Evolutionary conservation across 2,797 vertebrate genomes (phyloP), one percentile per base, ranked within the genome.

Genomic region (Danio jaintianensis): DNA sequence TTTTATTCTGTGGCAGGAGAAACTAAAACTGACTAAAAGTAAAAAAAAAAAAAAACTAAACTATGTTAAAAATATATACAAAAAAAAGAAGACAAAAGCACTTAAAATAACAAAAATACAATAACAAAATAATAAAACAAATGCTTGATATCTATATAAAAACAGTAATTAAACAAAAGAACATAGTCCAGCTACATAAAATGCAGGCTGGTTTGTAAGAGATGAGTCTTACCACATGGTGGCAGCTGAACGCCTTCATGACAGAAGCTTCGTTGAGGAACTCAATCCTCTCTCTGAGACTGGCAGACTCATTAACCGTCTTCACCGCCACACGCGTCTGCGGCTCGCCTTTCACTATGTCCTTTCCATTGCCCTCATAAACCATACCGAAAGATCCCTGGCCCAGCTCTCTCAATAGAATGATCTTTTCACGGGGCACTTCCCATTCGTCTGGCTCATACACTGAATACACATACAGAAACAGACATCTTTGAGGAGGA

Each of bases 311-410:
- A 0, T 98, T 99, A 55, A 99, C 98, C 0, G 98, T 99, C 91
- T 99, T 99, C 85, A 99, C 97, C 0, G 98, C 98, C 0, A 99
- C 97, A 0, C 83, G 94, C 0, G 93, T 94, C 78, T 97, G 95
- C 0, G 89, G 84, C 88, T 98, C 97, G 0, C 97, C 97, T 89
- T 98, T 97, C 69, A 99, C 90, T 2, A 98, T 94, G 87, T 97
- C 98, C 89, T 93, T 96, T 85, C 97, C 96, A 0, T 95, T 94
- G 5, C 97, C 98, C 81, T 99, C 97, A 0, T 99, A 99, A 8
- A 99, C 98, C 98, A 99, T 99, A 55, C 98, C 98, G 0, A 99
- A 99, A 80, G 97, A 98, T 84, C 98, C 98, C 88, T 99, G 98
- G 0, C 98, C 98, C 89, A 99, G 91, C 90, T 99, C 97, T 7